Evolutionary conservation across 2,888 invertebrate species (phyloP).

Genomic region (Siphonodentalium dalli): DNA sequence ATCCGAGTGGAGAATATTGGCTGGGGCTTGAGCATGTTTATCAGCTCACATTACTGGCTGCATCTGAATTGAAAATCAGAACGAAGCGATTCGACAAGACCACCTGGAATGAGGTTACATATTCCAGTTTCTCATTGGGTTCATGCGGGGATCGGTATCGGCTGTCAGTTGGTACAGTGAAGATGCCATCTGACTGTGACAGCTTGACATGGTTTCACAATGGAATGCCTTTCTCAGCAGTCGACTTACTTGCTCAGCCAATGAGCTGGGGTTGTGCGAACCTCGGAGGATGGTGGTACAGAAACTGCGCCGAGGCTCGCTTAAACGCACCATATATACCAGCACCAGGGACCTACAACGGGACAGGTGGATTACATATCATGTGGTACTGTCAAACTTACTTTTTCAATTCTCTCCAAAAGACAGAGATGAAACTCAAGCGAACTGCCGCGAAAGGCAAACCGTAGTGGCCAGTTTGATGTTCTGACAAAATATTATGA

Average conservation of each 20-base stretch:
- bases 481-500: too few relatives aligned
- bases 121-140: neutral
- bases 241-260: too few relatives aligned
- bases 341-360: too few relatives aligned
- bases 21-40: conserved; percentile 1
- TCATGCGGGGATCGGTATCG: neutral
- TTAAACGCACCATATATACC: conserved; percentile 2
- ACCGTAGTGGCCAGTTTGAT: too few relatives aligned
- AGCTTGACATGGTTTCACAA: neutral
- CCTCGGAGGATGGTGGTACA: conserved; percentile 5
- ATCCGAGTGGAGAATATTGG: neutral
- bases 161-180: neutral
- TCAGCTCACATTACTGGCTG: neutral
- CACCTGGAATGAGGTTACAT: neutral
- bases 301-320: neutral
- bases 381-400: too few relatives aligned
- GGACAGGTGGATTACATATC: too few relatives aligned
- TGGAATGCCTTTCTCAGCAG: neutral
- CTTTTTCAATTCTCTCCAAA: too few relatives aligned
- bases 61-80: neutral
- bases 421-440: too few relatives aligned
- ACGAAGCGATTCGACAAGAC: neutral
- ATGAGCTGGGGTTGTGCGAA: neutral
- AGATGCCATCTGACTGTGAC: neutral
- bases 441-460: too few relatives aligned